Evolutionary conservation across 2,797 vertebrate species (phyloP).

Genomic region (Hydrophis major): DNA sequence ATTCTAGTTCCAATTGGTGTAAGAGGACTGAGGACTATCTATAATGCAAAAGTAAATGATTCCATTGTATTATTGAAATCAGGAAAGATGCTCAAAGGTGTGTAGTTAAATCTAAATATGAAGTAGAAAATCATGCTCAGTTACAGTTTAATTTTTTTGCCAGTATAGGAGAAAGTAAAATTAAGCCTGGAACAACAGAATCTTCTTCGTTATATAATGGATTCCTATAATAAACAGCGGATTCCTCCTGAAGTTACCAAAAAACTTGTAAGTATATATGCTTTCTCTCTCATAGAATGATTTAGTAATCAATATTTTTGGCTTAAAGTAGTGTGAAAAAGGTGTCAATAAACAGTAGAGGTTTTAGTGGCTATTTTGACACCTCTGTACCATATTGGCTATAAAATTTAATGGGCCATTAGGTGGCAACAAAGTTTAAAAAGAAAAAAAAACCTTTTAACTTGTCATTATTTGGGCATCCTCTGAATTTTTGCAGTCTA

Average conservation of each 20-base stretch:
- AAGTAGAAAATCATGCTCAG: not conserved
- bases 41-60: not conserved
- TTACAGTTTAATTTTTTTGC: slow-evolving; percentile 60
- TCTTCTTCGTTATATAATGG: slow-evolving; percentile 84
- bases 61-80: not conserved
- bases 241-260: slow-evolving; percentile 93
- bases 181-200: slow-evolving; percentile 84
- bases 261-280: slow-evolving; percentile 82
- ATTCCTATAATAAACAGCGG: slow-evolving; percentile 89
- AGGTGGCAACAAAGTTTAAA: not conserved
- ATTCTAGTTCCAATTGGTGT: not conserved
- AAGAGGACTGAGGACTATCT: not conserved
- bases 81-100: not conserved
- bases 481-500: not conserved
- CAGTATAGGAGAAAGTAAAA: slow-evolving; percentile 86
- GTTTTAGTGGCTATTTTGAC: not conserved
- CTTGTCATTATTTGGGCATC: not conserved
- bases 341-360: not conserved
- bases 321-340: not conserved
- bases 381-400: not conserved
- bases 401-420: not conserved
- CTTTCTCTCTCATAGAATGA: not conserved
- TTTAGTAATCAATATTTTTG: not conserved
- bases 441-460: not conserved
- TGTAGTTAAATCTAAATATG: slow-evolving; percentile 15